These are phyloP conservation scores for Hypothenemus hampei DNA, from an alignment of 1,140 invertebrate species.

Conservation along the genomic window DNA sequence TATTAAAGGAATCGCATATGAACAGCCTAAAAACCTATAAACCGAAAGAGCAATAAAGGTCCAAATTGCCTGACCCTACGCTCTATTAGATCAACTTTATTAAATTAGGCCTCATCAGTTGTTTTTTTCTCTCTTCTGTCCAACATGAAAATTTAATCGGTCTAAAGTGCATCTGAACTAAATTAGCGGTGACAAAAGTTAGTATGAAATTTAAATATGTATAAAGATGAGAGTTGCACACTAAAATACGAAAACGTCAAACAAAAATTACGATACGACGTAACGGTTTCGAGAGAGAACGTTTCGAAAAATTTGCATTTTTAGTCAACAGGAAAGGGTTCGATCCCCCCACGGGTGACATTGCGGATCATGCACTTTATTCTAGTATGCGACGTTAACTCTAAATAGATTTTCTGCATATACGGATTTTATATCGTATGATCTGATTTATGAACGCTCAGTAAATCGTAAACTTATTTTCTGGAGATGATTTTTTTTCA, in stretches of 20 bases:
- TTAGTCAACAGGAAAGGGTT: neutral
- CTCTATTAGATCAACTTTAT: slow-evolving; percentile 27
- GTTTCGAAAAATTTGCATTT: slow-evolving; percentile 1
- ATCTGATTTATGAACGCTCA: too few relatives aligned
- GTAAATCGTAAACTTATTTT: too few relatives aligned
- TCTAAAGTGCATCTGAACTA: slow-evolving; percentile 23
- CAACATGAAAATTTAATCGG: slow-evolving; percentile 27
- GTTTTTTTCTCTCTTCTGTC: slow-evolving; percentile 12
- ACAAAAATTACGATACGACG: neutral
- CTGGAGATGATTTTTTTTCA: too few relatives aligned
- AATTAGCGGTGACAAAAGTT: slow-evolving; percentile 15
- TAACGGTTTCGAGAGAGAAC: neutral
- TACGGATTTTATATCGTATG: neutral
- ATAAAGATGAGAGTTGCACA: neutral
- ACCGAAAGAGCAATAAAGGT: slow-evolving; percentile 14
- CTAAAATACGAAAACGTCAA: slow-evolving; percentile 6
- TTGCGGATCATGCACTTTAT: slow-evolving; percentile 2
- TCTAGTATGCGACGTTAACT: slow-evolving; percentile 3
- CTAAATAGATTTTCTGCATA: neutral
- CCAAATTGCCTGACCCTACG: slow-evolving; percentile 16
- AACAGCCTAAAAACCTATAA: slow-evolving; percentile 19
- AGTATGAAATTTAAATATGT: slow-evolving; percentile 6
- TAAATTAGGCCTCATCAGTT: slow-evolving; percentile 18
- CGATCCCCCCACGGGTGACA: slow-evolving; percentile 2
- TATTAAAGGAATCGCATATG: slow-evolving; percentile 17